A percentile compares a stretch with the other conserved stretches of the same genome.
Evolutionary conservation across 2,888 invertebrate species (phyloP).

Genomic region (Diplazon laetatorius): DNA sequence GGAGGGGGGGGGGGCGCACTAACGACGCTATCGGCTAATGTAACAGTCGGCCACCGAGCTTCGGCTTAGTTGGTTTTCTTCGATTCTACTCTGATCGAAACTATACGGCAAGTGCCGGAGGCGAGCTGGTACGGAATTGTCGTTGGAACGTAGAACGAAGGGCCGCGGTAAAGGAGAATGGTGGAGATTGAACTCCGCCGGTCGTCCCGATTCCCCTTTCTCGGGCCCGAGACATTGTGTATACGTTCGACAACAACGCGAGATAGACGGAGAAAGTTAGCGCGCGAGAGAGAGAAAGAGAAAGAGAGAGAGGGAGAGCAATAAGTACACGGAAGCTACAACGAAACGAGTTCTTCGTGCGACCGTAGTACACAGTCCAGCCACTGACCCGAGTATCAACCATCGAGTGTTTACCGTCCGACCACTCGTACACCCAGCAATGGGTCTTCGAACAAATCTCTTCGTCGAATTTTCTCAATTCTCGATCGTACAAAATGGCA

Average conservation of each 20-base stretch:
- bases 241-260: conserved; percentile 14
- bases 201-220: conserved; percentile 26
- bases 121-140: conserved; percentile 46
- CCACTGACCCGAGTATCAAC: conserved; percentile 5
- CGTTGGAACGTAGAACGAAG: background rate
- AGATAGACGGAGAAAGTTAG: background rate
- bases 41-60: conserved; percentile 17
- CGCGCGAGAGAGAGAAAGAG: background rate
- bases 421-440: conserved; percentile 36
- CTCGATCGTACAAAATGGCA: background rate
- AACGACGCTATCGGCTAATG: conserved; percentile 50
- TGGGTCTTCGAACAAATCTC: conserved; percentile 26
- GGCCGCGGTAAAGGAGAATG: background rate
- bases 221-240: conserved; percentile 24
- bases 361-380: conserved; percentile 18
- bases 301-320: too few species aligned
- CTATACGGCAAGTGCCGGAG: conserved; percentile 44
- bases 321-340: background rate
- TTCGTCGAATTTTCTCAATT: conserved; percentile 23
- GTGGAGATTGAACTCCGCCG: conserved; percentile 38
- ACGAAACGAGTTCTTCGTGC: conserved; percentile 30
- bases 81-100: conserved; percentile 46
- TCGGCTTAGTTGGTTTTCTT: conserved; percentile 31
- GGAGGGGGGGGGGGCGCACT: too few species aligned
- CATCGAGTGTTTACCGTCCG: conserved; percentile 43